Conservation (phyloP, 2,888 invertebrate genomes). For the Ophioninae sp. region DNA sequence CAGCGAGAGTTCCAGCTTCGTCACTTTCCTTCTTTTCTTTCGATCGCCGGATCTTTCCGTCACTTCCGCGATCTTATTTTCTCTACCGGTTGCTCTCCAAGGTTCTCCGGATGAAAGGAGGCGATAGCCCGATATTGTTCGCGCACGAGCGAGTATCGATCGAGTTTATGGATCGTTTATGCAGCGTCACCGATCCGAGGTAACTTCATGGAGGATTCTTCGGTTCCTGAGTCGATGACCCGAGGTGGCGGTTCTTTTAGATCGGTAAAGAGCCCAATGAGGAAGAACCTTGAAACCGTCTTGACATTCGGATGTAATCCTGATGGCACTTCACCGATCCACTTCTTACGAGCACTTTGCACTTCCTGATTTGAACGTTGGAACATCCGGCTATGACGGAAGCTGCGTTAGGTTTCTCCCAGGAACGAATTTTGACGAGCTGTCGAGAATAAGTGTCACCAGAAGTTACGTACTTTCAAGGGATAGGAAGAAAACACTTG, state of each 20-base stretch:
- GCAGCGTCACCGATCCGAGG: too few species aligned
- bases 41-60: constrained; percentile 5
- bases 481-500: neutral
- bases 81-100: constrained; percentile 17
- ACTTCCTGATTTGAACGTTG: too few species aligned
- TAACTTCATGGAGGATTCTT: too few species aligned
- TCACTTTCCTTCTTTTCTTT: constrained; percentile 47
- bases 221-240: too few species aligned
- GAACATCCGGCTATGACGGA: neutral
- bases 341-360: too few species aligned
- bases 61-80: constrained; percentile 3
- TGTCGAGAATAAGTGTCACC: neutral
- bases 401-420: neutral
- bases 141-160: constrained; percentile 56
- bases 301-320: too few species aligned
- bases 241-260: too few species aligned
- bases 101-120: constrained; percentile 21
- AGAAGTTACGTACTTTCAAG: neutral
- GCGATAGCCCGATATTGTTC: constrained; percentile 45
- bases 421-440: neutral
- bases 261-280: too few species aligned
- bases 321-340: too few species aligned
- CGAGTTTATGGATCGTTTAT: neutral
- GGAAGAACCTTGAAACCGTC: too few species aligned
- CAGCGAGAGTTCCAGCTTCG: constrained; percentile 66